phyloP scores from a whole-genome alignment of 2,113 vertebrate genomes.

The Amia ocellicauda region DNA sequence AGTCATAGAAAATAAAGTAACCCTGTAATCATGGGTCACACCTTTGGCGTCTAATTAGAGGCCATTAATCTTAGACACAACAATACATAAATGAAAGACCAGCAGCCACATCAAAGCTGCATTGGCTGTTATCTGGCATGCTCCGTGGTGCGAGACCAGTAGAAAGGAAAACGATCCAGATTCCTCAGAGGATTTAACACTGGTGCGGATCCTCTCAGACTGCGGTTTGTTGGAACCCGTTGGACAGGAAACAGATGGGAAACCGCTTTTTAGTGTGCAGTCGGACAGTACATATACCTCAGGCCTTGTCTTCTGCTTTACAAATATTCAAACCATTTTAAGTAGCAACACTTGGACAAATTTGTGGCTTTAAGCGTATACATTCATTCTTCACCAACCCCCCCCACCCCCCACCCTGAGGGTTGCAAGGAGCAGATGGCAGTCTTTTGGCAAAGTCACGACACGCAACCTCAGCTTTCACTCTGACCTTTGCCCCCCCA shows the following conservation, averaged over 20 bases:
- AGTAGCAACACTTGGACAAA: conserved; percentile 5
- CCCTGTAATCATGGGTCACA: too few relatives aligned
- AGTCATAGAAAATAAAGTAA: too few relatives aligned
- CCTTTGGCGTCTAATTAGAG: neutral
- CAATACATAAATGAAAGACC: conserved; percentile 8
- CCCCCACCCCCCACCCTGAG: neutral
- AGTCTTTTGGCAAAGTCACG: neutral
- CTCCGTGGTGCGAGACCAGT: neutral
- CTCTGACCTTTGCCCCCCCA: neutral
- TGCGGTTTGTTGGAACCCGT: too few relatives aligned
- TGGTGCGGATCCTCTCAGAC: neutral
- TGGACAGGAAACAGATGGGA: too few relatives aligned
- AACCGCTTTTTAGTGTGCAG: neutral
- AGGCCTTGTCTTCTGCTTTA: neutral
- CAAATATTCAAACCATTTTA: neutral
- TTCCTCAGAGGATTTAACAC: conserved; percentile 1
- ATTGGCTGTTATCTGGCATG: neutral
- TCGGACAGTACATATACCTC: neutral
- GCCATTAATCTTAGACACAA: neutral
- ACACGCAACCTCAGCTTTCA: neutral
- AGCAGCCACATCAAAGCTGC: conserved; percentile 7
- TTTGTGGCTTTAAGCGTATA: neutral
- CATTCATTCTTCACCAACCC: neutral
- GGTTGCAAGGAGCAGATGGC: neutral
- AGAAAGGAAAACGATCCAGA: neutral